Percentiles rank a stretch among this genome's conserved stretches.
Evolutionary conservation across 2,888 invertebrate species (phyloP).

Genomic region (Tetanocera ferruginea): DNA sequence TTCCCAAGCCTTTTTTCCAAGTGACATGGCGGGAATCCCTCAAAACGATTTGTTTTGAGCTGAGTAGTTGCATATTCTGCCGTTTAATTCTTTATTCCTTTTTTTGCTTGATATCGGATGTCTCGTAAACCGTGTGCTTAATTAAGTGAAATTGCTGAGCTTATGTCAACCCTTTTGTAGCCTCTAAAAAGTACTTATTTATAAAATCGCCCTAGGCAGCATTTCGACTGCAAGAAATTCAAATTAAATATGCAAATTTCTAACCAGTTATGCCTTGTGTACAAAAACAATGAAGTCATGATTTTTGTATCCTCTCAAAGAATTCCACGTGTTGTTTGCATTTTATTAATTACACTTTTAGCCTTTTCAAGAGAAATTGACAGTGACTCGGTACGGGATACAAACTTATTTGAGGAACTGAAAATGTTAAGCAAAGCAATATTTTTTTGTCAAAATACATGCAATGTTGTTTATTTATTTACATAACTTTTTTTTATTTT

Average conservation of each 20-base stretch:
- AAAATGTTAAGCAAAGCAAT: too few species aligned
- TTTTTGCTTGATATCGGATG: neutral
- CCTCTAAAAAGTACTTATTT: neutral
- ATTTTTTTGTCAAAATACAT: too few species aligned
- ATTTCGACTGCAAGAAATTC: neutral
- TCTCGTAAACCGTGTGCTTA: neutral
- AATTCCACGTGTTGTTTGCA: neutral
- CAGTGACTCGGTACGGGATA: too few species aligned
- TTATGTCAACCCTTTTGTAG: conserved; percentile 23
- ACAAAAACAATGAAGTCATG: too few species aligned
- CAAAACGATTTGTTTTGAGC: neutral
- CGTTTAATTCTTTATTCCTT: neutral
- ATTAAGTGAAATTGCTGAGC: neutral
- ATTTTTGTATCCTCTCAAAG: neutral
- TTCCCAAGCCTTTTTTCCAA: neutral
- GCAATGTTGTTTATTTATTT: too few species aligned
- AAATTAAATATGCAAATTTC: conserved; percentile 20
- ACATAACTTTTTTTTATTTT: too few species aligned
- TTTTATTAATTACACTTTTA: neutral
- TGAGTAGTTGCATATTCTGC: neutral
- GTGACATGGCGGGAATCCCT: neutral
- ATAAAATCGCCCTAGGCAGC: neutral
- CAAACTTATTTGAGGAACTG: too few species aligned
- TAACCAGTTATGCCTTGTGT: too few species aligned
- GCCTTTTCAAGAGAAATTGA: neutral